phyloP scores from a whole-genome alignment of 2,113 vertebrate genomes.

The Brachypodius melanocephalos region DNA sequence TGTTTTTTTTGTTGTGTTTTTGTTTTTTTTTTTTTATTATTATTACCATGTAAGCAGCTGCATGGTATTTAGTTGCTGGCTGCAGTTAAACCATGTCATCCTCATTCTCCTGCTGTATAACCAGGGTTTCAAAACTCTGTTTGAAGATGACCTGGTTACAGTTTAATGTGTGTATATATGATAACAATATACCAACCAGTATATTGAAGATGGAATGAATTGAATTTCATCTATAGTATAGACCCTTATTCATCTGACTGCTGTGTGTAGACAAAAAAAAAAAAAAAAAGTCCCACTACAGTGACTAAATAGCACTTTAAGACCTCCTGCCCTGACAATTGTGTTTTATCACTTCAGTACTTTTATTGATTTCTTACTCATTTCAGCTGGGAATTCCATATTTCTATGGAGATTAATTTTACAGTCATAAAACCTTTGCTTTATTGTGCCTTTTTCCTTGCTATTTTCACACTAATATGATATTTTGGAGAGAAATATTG shows the following conservation, averaged over 20 bases:
- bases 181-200: neutral
- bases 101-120: neutral
- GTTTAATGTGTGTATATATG: neutral
- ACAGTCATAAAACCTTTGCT: neutral
- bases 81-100: neutral
- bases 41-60: neutral
- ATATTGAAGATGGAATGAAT: neutral
- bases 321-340: neutral
- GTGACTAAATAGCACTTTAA: neutral
- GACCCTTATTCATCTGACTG: neutral
- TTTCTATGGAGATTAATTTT: neutral
- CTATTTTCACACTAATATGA: neutral
- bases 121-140: neutral
- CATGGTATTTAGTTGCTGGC: neutral
- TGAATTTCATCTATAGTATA: neutral
- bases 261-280: neutral
- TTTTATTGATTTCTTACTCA: neutral
- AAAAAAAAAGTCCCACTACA: neutral
- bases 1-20: neutral
- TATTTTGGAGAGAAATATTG: neutral
- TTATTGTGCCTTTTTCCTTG: neutral
- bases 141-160: neutral
- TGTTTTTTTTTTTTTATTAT: neutral
- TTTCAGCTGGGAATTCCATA: neutral
- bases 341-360: neutral